Conservation (phyloP, 2,113 vertebrate species). For the Saccopteryx leptura region DNA sequence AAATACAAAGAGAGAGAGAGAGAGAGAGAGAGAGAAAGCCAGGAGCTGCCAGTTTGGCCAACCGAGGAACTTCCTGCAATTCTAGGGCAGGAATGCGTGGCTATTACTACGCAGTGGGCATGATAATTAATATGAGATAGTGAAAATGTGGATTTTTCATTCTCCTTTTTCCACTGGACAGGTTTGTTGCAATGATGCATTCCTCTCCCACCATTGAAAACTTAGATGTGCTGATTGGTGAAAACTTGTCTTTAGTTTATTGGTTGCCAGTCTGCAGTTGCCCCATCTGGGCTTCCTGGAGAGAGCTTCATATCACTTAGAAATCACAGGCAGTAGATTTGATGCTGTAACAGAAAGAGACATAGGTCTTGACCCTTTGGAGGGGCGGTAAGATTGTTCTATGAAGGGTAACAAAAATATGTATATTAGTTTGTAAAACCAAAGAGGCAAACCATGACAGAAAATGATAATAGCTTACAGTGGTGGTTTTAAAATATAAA, state of each 20-base stretch:
- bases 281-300: neutral
- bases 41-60: neutral
- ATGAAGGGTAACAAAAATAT: neutral
- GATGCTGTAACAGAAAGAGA: neutral
- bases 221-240: neutral
- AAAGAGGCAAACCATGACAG: neutral
- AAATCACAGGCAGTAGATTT: neutral
- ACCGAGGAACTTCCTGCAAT: neutral
- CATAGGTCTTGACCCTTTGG: neutral
- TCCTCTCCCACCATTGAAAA: neutral
- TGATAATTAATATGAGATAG: constrained; percentile 46
- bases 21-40: neutral
- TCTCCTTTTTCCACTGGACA: neutral
- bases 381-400: neutral
- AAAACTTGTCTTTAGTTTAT: constrained; percentile 9
- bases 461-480: neutral
- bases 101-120: constrained; percentile 32
- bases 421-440: neutral
- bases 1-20: too few relatives aligned
- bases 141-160: neutral
- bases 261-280: neutral
- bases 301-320: neutral
- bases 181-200: neutral
- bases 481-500: constrained; percentile 17
- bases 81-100: neutral